phyloP scores from a whole-genome alignment of 2,113 vertebrate genomes.

The Cathartes aura region DNA sequence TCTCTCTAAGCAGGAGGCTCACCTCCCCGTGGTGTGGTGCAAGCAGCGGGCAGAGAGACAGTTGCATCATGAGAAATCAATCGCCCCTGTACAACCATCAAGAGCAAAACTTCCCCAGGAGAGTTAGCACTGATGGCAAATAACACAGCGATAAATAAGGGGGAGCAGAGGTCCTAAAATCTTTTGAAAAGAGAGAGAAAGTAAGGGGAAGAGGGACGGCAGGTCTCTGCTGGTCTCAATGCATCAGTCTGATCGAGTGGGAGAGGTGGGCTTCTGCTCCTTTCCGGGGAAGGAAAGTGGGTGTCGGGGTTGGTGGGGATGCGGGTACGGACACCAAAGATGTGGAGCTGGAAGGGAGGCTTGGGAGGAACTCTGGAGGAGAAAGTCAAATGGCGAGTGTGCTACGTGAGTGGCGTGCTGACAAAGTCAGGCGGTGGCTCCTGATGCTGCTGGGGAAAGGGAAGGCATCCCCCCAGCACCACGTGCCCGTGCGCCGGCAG shows the following conservation, averaged over 20 bases:
- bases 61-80: background rate
- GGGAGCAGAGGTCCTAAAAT: background rate
- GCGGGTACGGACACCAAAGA: accelerated
- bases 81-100: background rate
- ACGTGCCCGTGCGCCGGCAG: accelerated
- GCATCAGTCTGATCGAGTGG: background rate
- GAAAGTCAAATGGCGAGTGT: background rate
- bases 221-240: background rate
- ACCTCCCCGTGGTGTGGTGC: accelerated
- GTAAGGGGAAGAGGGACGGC: background rate
- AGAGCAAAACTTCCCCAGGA: background rate
- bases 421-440: background rate
- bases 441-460: background rate
- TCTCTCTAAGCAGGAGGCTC: background rate
- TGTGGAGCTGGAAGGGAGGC: background rate
- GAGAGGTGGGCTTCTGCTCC: background rate
- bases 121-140: background rate
- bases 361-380: background rate
- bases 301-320: accelerated
- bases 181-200: background rate
- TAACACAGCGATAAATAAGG: background rate
- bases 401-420: accelerated
- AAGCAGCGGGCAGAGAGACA: background rate
- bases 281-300: too few species aligned
- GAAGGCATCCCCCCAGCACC: too few species aligned